A percentile compares a stretch with the other conserved stretches of the same genome.
These are phyloP conservation scores for Centropus bengalensis DNA, from an alignment of 2,113 vertebrate species.

Conservation along the genomic window DNA sequence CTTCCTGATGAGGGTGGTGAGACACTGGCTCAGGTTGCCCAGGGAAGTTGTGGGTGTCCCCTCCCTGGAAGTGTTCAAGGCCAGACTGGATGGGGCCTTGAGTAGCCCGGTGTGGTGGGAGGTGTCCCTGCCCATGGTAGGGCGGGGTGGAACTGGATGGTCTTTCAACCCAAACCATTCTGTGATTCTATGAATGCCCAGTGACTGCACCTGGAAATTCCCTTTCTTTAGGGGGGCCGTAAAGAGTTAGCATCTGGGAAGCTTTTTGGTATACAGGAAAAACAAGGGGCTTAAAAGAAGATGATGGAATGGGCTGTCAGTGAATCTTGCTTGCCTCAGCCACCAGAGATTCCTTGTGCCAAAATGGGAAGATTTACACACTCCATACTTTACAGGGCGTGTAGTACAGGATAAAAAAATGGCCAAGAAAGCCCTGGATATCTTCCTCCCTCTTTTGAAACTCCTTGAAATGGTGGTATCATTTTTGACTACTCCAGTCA, in stretches of 20 bases:
- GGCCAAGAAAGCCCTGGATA: background rate
- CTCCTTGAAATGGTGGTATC: background rate
- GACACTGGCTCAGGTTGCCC: too few species aligned
- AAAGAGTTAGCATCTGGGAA: background rate
- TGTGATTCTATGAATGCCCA: background rate
- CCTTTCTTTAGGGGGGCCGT: background rate
- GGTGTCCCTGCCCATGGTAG: too few species aligned
- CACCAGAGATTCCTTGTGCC: background rate
- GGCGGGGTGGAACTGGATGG: too few species aligned
- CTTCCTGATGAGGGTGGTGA: too few species aligned
- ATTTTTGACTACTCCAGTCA: background rate
- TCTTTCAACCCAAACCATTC: too few species aligned
- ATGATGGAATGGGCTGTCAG: background rate
- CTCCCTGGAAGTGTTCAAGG: too few species aligned
- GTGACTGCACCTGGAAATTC: background rate
- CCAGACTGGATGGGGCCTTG: too few species aligned
- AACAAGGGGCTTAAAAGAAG: background rate
- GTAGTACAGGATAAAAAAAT: background rate
- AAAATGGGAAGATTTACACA: background rate
- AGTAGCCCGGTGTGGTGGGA: too few species aligned
- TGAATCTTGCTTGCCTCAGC: background rate
- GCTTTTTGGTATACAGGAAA: background rate
- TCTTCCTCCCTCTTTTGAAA: background rate
- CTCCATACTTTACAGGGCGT: background rate
- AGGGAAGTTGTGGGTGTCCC: too few species aligned